Evolutionary conservation across 1,140 invertebrate genomes (phyloP).

Genomic region (Maconellicoccus hirsutus): DNA sequence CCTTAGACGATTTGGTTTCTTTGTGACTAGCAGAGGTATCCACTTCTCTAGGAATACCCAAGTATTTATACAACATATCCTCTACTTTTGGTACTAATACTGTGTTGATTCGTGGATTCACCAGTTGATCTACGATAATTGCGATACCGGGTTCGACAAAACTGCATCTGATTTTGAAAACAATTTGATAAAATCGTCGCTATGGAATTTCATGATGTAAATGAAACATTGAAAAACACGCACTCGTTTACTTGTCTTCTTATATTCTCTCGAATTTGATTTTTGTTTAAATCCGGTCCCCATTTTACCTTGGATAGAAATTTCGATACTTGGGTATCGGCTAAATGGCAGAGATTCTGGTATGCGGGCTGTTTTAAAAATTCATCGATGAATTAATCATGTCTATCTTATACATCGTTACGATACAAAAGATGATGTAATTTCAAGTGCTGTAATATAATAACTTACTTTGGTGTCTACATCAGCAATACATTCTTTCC

Average conservation of each 20-base stretch:
- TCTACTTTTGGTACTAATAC: constrained; percentile 83
- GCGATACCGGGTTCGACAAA: constrained; percentile 67
- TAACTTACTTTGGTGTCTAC: constrained; percentile 76
- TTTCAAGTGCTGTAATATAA: background rate
- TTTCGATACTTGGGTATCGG: constrained; percentile 70
- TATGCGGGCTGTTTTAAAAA: constrained; percentile 63
- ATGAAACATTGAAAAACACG: constrained; percentile 35
- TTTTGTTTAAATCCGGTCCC: constrained; percentile 81
- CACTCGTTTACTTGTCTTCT: constrained; percentile 82
- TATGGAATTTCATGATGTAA: background rate
- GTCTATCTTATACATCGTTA: background rate
- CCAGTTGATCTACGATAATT: constrained; percentile 87
- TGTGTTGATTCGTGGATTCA: constrained; percentile 76
- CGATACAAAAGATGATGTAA: too few relatives aligned
- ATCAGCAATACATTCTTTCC: constrained; percentile 86
- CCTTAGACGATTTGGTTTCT: background rate
- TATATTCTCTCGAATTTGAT: constrained; percentile 76
- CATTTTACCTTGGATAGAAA: constrained; percentile 72
- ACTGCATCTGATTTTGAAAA: constrained; percentile 49
- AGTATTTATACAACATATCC: constrained; percentile 73
- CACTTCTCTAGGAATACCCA: constrained; percentile 51
- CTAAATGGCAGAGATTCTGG: constrained; percentile 79
- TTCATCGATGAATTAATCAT: background rate
- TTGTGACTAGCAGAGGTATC: background rate
- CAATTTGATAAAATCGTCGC: background rate